Evolutionary conservation across 2,888 invertebrate genomes (phyloP), one percentile per base, ranked within the genome.

Genomic region (Melanargia galathea): DNA sequence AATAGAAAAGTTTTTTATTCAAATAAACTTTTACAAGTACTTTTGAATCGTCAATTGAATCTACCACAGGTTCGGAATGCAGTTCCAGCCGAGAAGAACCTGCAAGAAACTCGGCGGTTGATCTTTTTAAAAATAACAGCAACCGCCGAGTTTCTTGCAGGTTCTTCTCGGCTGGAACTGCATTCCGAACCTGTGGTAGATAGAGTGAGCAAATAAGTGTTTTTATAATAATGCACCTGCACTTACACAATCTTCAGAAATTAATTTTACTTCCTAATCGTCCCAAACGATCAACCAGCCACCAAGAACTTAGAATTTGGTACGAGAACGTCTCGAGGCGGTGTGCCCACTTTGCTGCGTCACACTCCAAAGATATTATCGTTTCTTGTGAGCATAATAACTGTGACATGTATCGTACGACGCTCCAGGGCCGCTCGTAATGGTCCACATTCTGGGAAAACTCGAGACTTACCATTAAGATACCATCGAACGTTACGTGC

Each of bases 401-500:
- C 90, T 89, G 90, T 90, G 90, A 89, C 89, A 87, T 90, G 89
- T 84, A 78, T 80, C 85, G 79, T 88, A 87, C 83, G 83, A 83
- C 77, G 83, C 81, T 83, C 82, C 82, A 83, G 82, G 79, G 82
- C 84, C 81, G 81, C 78, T 78, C 77, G 79, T 90, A 89, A 91
- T 90, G 86, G 88, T 81, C 78, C 78, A 79, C 75, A 79, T 89
- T 90, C 90, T 81, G 83, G 86, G 90, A 90, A 90, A 90, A 83
- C 82, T 77, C 40, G 79, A 77, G 80, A 76, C 82, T 73, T 67
- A 67, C 74, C 84, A 83, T 88, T 84, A 87, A 89, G 90, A 90
- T 90, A 84, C 71, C 72, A 90, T 89, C 89, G 75, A 69, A 68
- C 67, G 71, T 61, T 75, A 73, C 77, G 74, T 74, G 75, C 72